Conservation (phyloP, 1,140 invertebrate genomes). For the Asobara japonica region DNA sequence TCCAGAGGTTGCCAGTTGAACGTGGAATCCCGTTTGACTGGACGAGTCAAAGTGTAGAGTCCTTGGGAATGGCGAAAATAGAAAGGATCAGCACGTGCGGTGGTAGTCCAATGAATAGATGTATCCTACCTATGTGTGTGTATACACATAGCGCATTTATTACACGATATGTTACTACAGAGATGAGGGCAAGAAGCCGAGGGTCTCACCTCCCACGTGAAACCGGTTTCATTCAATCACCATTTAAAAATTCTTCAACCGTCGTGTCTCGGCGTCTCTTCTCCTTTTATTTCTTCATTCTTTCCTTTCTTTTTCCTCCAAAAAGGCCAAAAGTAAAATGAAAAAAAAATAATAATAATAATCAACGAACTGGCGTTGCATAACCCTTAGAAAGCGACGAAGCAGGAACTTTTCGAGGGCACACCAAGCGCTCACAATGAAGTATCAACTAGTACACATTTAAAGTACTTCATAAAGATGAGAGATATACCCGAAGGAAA, state of each 20-base stretch:
- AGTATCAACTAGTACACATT: neutral
- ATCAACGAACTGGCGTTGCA: slow-evolving; percentile 55
- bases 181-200: neutral
- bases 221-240: slow-evolving; percentile 60
- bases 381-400: slow-evolving; percentile 57
- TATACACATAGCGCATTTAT: neutral
- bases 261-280: slow-evolving; percentile 33
- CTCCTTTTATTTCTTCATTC: neutral
- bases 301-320: slow-evolving; percentile 23
- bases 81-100: slow-evolving; percentile 15
- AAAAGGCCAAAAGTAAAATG: too few species aligned
- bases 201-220: slow-evolving; percentile 18
- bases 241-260: slow-evolving; percentile 54
- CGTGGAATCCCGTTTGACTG: slow-evolving; percentile 16
- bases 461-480: neutral
- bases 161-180: slow-evolving; percentile 2
- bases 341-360: too few species aligned
- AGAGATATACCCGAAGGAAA: neutral
- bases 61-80: slow-evolving; percentile 28
- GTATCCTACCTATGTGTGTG: neutral
- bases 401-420: neutral
- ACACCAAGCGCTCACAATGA: neutral
- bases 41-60: slow-evolving; percentile 20
- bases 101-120: slow-evolving; percentile 12
- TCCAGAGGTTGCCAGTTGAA: neutral